These are phyloP conservation scores for Maccullochella peelii DNA, from an alignment of 2,113 vertebrate genomes.

Conservation along the genomic window DNA sequence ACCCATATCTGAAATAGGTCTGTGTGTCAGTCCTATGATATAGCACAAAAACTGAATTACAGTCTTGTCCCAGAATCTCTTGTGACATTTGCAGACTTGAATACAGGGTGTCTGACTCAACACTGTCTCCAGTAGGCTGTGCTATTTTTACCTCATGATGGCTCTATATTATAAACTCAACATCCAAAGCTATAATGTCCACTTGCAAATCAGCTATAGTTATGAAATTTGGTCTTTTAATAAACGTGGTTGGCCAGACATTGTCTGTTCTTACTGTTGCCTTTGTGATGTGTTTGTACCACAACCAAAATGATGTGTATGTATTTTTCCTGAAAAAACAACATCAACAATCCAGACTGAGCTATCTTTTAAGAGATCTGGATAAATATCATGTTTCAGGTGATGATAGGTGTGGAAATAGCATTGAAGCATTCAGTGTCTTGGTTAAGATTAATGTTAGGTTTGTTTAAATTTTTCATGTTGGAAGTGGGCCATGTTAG, in stretches of 20 bases:
- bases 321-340: not conserved
- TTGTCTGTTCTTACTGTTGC: not conserved
- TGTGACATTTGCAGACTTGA: slow-evolving; percentile 53
- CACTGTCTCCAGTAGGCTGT: slow-evolving; percentile 7
- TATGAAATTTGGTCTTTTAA: not conserved
- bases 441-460: not conserved
- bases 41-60: slow-evolving; percentile 49
- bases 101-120: slow-evolving; percentile 35
- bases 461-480: not conserved
- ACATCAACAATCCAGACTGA: not conserved
- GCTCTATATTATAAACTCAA: slow-evolving; percentile 6
- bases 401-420: slow-evolving; percentile 5
- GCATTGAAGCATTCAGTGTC: not conserved
- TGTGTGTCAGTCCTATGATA: slow-evolving; percentile 37
- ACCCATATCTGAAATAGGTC: not conserved
- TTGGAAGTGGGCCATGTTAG: not conserved
- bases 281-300: not conserved
- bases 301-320: not conserved
- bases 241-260: not conserved
- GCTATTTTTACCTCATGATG: slow-evolving; percentile 39
- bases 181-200: not conserved
- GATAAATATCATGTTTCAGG: not conserved
- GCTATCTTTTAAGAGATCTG: not conserved
- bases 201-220: not conserved
- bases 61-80: slow-evolving; percentile 38